Percentiles rank a stretch among this genome's conserved stretches.
Conservation (phyloP, 2,113 vertebrate species). For the Malurus melanocephalus region DNA sequence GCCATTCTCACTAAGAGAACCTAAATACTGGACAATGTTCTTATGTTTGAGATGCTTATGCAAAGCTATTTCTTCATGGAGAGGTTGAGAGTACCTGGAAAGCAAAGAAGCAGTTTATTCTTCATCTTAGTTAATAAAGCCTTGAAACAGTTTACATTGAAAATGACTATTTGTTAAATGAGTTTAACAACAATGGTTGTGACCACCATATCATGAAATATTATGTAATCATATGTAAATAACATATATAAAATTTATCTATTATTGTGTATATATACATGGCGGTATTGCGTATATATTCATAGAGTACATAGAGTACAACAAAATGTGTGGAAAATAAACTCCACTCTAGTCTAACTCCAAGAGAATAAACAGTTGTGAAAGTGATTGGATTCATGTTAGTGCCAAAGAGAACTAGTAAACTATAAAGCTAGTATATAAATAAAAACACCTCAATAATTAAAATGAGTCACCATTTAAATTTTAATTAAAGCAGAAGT, state of each 20-base stretch:
- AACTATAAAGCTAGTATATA: not conserved
- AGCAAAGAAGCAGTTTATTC: not conserved
- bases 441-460: not conserved
- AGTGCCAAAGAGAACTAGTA: not conserved
- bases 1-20: constrained; percentile 93
- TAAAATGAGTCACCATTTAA: not conserved
- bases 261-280: not conserved
- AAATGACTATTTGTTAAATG: not conserved
- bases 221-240: not conserved
- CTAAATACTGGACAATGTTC: constrained; percentile 98
- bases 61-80: constrained; percentile 97
- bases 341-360: not conserved
- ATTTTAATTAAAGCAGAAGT: not conserved
- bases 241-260: not conserved
- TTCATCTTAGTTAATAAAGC: not conserved
- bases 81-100: constrained; percentile 91
- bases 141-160: not conserved
- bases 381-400: not conserved
- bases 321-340: not conserved
- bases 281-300: not conserved
- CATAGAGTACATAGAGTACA: not conserved
- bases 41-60: constrained; percentile 98
- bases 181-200: not conserved
- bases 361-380: not conserved
- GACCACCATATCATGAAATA: not conserved